Percentiles rank a stretch among this genome's conserved stretches.
Conservation (phyloP, 2,797 vertebrate species). For the Coranthus polyacanthus region DNA sequence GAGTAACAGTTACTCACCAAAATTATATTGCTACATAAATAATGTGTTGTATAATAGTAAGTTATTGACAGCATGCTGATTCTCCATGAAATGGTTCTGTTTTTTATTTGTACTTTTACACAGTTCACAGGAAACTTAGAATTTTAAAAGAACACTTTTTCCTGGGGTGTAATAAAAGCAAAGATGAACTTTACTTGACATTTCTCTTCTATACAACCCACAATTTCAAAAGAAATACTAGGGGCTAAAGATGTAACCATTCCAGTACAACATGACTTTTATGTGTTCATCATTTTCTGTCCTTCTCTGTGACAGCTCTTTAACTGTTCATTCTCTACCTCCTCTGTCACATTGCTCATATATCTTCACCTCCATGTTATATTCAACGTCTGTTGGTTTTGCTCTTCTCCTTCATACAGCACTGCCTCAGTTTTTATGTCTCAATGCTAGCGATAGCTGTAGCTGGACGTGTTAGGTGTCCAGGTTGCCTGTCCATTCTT, state of each 20-base stretch:
- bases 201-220: constrained; percentile 13
- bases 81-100: neutral
- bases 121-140: neutral
- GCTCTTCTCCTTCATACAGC: constrained; percentile 29
- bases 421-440: neutral
- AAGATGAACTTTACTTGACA: constrained; percentile 26
- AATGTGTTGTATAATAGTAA: too few relatives aligned
- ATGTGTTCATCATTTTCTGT: constrained; percentile 16
- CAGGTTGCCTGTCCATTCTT: too few relatives aligned
- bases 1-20: constrained; percentile 1
- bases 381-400: constrained; percentile 29
- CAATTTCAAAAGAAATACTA: neutral
- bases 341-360: constrained; percentile 15
- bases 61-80: constrained; percentile 7
- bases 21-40: neutral
- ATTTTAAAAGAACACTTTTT: neutral
- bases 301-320: constrained; percentile 18
- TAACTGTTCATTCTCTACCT: constrained; percentile 1
- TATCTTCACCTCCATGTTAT: constrained; percentile 15
- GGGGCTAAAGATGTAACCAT: constrained; percentile 1
- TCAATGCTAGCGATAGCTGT: too few relatives aligned
- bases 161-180: constrained; percentile 16
- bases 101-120: constrained; percentile 3
- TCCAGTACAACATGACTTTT: constrained; percentile 3
- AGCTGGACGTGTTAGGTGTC: too few relatives aligned